A percentile compares a stretch with the other conserved stretches of the same genome.
Evolutionary conservation across 2,888 invertebrate species (phyloP).

Genomic region (Athalia circularis): DNA sequence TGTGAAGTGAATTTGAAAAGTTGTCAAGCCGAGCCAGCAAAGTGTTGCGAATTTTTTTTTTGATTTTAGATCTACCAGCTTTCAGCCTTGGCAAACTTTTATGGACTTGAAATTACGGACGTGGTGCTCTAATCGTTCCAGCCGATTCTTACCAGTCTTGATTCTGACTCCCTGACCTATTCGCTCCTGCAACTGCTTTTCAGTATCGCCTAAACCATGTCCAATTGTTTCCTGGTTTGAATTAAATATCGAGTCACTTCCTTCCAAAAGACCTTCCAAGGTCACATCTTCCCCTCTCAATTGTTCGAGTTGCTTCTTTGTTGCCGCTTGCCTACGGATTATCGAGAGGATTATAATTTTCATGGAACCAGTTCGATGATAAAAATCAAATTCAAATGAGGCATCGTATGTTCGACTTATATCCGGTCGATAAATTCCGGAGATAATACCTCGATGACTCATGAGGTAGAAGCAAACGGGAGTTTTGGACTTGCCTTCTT

Average conservation of each 20-base stretch:
- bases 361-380: not conserved
- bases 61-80: constrained; percentile 29
- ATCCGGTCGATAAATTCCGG: too few relatives aligned
- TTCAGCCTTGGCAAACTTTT: constrained; percentile 22
- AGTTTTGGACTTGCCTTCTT: constrained; percentile 77
- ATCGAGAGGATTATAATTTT: too few relatives aligned
- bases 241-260: constrained; percentile 70
- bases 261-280: constrained; percentile 74
- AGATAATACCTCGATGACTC: too few relatives aligned
- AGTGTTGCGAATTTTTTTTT: too few relatives aligned
- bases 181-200: constrained; percentile 62
- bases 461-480: not conserved
- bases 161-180: constrained; percentile 54
- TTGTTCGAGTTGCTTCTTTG: constrained; percentile 77
- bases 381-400: constrained; percentile 19
- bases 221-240: constrained; percentile 66
- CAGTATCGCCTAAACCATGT: constrained; percentile 57
- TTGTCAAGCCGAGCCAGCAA: not conserved
- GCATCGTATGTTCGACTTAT: not conserved
- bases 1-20: not conserved
- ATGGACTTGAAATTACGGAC: constrained; percentile 31
- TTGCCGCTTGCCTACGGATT: constrained; percentile 70
- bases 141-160: constrained; percentile 56
- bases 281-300: constrained; percentile 77
- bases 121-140: constrained; percentile 3